A percentile compares a stretch with the other conserved stretches of the same genome.
These are phyloP conservation scores for Cryptoblepharus egeriae DNA, from an alignment of 2,797 vertebrate genomes.

Conservation along the genomic window DNA sequence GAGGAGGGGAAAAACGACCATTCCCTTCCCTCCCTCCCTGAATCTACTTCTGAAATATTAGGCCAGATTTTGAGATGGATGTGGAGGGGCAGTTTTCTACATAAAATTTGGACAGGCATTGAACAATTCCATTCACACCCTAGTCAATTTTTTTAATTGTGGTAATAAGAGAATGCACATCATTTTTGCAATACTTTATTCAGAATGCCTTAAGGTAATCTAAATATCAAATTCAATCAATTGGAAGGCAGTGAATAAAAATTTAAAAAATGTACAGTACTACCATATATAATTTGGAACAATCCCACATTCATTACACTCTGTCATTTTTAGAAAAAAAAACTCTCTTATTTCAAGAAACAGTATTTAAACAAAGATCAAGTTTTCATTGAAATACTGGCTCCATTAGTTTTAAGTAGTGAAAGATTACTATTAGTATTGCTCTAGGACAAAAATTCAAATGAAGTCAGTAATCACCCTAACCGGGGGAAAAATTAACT, in stretches of 20 bases:
- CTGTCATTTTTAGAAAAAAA: slow-evolving; percentile 41
- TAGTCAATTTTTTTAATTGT: neutral
- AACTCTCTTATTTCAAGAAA: slow-evolving; percentile 4
- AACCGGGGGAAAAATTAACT: neutral
- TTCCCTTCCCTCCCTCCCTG: no score
- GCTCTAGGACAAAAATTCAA: neutral
- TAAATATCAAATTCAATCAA: slow-evolving; percentile 59
- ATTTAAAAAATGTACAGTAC: slow-evolving; percentile 53
- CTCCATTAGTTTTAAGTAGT: neutral
- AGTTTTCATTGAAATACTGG: neutral
- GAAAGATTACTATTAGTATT: neutral
- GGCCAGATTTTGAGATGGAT: neutral
- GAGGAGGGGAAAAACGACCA: no score
- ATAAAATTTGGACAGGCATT: no score
- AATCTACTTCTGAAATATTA: neutral
- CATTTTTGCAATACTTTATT: slow-evolving; percentile 72
- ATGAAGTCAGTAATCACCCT: neutral
- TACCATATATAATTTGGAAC: slow-evolving; percentile 40
- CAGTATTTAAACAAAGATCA: neutral
- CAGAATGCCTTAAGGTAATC: slow-evolving; percentile 58
- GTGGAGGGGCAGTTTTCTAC: no score
- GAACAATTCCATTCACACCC: no score
- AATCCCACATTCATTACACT: slow-evolving; percentile 28
- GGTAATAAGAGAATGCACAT: neutral
- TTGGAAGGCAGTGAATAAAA: slow-evolving; percentile 57